Base-by-base conservation (phyloP, 2,888 invertebrate species). In the Lasiommata megera region DNA sequence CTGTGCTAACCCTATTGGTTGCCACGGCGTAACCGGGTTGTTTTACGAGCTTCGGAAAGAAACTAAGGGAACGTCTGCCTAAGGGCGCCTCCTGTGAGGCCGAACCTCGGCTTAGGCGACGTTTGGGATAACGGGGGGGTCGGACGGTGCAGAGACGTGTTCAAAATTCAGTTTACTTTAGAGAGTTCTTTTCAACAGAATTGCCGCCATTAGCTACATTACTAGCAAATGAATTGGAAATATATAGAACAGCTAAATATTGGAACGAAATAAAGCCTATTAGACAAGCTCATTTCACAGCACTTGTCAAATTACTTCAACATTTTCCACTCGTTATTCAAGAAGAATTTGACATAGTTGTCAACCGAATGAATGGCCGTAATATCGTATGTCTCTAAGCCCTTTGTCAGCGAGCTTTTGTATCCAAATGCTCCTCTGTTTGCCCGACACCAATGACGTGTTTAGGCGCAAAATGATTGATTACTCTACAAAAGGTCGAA, bases 381-480 rank as follows among this genome's bases (percentile, higher is more conserved):
- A 75, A 77, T 74, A 74, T 73, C 71, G 70, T 43, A 52, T 63
- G 51, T 58, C 63, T 69, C 66, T 67, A 67, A 68, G 64, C 61
- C 70, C 69, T 74, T 79, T 78, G 74, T 76, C 60, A 65, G 54
- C 54, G 54, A 54, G 59, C 71, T 66, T 73, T 76, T 76, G 72
- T 76, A 64, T 62, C 55, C 58, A 69, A 68, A 64, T 62, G 61
- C 57, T 59, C 62, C 69, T 66, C 70, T 70, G 69, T 69, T 56
- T 55, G 61, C 55, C 48, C 61, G 67, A 65, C 66, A 65, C 60
- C 61, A 65, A 60, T 67, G 74, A 76, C 76, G 72, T 72, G 71
- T 76, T 79, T 73, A 74, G 72, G 73, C 67, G 67, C 58, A 56
- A 64, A 66, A 79, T 82, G 82, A 84, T 84, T 83, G 81, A 83